phyloP scores from a whole-genome alignment of 92 coral and sea anemone genomes.

The Zoanthus solanderi region DNA sequence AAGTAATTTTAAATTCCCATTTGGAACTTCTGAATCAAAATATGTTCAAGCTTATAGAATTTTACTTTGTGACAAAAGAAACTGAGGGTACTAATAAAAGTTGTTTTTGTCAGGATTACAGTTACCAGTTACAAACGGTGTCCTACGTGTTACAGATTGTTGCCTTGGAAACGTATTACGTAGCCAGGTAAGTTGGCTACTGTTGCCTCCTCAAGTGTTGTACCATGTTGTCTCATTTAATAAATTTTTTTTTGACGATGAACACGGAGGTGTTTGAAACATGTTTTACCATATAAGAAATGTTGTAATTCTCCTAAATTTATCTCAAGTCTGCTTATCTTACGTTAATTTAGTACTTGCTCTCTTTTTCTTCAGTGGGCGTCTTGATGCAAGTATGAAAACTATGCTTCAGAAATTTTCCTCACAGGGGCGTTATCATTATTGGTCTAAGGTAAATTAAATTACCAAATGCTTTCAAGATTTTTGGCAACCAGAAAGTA shows the following conservation, averaged over 20 bases:
- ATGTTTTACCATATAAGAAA: no score
- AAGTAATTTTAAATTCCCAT: no score
- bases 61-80: neutral
- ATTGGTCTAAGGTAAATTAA: slow-evolving; percentile 78
- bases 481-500: no score
- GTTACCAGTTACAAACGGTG: slow-evolving; percentile 80
- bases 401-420: slow-evolving; percentile 74
- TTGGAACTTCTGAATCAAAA: no score
- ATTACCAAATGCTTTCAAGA: no score
- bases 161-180: slow-evolving; percentile 87
- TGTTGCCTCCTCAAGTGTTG: neutral
- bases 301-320: no score
- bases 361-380: slow-evolving; percentile 69
- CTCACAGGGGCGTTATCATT: slow-evolving; percentile 72
- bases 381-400: slow-evolving; percentile 79
- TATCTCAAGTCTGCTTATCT: no score
- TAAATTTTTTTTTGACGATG: no score
- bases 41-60: neutral
- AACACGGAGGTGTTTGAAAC: no score
- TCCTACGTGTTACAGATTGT: slow-evolving; percentile 87
- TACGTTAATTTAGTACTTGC: neutral
- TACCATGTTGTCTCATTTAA: no score
- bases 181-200: slow-evolving; percentile 71
- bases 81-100: neutral
- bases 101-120: slow-evolving; percentile 63